These are phyloP conservation scores for Poecilobothrus nobilitatus DNA, from an alignment of 2,888 invertebrate species.

Conservation along the genomic window DNA sequence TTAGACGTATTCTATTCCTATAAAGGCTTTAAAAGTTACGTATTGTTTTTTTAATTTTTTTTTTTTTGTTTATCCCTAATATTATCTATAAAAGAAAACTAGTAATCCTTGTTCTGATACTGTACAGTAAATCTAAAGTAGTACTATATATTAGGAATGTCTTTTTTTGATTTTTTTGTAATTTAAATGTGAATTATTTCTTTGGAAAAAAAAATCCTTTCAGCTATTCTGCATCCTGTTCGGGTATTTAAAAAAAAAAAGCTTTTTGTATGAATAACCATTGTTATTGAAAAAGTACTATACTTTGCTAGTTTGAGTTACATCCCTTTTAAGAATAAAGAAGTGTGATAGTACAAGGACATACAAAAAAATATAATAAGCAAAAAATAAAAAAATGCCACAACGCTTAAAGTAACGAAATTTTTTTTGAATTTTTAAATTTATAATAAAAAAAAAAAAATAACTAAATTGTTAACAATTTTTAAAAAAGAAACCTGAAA, in stretches of 20 bases:
- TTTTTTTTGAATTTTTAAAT: too few species aligned
- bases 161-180: not conserved
- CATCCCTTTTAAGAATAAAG: not conserved
- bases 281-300: not conserved
- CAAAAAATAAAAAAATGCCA: too few species aligned
- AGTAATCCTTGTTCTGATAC: not conserved
- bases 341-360: not conserved
- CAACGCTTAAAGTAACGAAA: too few species aligned
- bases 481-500: too few species aligned
- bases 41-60: too few species aligned
- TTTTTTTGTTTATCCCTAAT: not conserved
- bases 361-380: not conserved
- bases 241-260: not conserved
- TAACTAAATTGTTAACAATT: too few species aligned
- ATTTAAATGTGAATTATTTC: not conserved
- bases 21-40: not conserved
- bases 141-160: not conserved
- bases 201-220: not conserved
- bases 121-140: not conserved
- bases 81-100: not conserved
- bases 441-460: too few species aligned
- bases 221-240: conserved; percentile 1
- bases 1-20: not conserved
- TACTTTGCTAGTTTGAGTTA: not conserved
- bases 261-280: not conserved